phyloP scores from a whole-genome alignment of 2,113 vertebrate genomes.

The Neodon shergylaensis region DNA sequence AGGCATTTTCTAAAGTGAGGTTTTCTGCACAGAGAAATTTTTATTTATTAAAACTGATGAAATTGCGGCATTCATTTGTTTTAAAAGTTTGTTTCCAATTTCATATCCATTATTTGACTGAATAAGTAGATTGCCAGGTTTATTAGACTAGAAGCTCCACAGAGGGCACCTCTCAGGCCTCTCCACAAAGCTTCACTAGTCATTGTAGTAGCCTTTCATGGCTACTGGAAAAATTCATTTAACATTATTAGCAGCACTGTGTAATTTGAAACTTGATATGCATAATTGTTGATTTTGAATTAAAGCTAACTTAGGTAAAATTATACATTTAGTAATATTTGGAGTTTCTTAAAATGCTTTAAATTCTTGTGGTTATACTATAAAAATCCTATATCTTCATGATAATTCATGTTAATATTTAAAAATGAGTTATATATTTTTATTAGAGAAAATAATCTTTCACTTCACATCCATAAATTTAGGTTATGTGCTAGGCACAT shows the following conservation, averaged over 20 bases:
- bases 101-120: not conserved
- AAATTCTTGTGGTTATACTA: not conserved
- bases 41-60: conserved; percentile 12
- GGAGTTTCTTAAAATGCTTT: too few relatives aligned
- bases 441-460: conserved; percentile 33
- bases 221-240: not conserved
- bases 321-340: too few relatives aligned
- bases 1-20: not conserved
- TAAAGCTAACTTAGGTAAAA: too few relatives aligned
- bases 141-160: not conserved
- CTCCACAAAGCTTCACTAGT: not conserved
- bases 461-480: not conserved
- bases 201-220: not conserved
- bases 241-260: not conserved
- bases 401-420: not conserved
- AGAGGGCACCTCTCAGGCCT: not conserved
- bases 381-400: not conserved
- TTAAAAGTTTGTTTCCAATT: not conserved
- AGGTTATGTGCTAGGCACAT: not conserved
- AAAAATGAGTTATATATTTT: not conserved
- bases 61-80: not conserved
- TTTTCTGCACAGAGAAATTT: not conserved
- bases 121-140: not conserved
- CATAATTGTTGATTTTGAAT: too few relatives aligned
- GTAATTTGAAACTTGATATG: not conserved